Conservation (phyloP, 1,140 invertebrate genomes). For the Elysia chlorotica region DNA sequence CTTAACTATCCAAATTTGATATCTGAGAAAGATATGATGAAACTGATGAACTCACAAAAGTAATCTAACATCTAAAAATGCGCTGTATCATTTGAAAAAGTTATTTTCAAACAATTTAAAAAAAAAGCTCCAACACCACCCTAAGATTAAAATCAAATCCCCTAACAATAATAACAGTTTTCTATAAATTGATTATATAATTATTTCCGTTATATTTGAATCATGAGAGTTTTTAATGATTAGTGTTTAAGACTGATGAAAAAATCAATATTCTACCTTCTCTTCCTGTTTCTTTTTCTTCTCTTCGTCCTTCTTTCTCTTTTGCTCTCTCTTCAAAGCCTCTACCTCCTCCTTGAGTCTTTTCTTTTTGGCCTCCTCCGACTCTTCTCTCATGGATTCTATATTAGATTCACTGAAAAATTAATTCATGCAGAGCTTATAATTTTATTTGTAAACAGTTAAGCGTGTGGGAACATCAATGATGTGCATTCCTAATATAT, state of each 20-base stretch:
- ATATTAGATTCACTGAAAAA: neutral
- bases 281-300: constrained; percentile 10
- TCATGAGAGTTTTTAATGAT: too few species aligned
- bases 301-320: constrained; percentile 10
- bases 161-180: neutral
- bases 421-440: too few species aligned
- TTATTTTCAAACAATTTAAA: too few species aligned
- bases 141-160: neutral
- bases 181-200: neutral
- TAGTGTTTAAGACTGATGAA: neutral
- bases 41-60: neutral
- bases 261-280: neutral
- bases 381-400: neutral
- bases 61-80: neutral
- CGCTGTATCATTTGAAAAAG: neutral
- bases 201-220: neutral
- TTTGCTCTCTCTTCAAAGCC: constrained; percentile 12
- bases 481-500: too few species aligned
- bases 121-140: too few species aligned
- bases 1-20: neutral
- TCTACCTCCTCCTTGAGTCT: constrained; percentile 12
- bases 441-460: neutral
- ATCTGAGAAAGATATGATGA: neutral
- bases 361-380: constrained; percentile 9
- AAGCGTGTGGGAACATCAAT: neutral